A percentile compares a stretch with the other conserved stretches of the same genome.
Conservation (phyloP, 2,113 vertebrate species). For the Cebus imitator region DNA sequence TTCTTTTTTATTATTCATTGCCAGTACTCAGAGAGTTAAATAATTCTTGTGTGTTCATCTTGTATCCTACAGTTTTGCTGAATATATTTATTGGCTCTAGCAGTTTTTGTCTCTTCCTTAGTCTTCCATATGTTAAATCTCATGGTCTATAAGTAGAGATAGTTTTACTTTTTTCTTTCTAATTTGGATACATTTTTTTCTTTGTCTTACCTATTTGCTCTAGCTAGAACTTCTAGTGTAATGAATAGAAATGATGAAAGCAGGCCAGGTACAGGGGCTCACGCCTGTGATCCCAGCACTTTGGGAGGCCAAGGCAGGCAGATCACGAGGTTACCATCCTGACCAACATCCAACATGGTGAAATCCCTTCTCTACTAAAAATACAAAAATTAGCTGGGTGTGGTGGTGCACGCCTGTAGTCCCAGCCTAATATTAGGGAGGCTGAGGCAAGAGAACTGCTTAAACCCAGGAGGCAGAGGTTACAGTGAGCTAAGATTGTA, state of each 20-base stretch:
- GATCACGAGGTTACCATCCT: too few relatives aligned
- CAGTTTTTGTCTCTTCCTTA: not conserved
- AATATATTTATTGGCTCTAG: not conserved
- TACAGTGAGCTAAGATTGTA: too few relatives aligned
- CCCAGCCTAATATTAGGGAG: too few relatives aligned
- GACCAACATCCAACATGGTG: too few relatives aligned
- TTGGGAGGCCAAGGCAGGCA: too few relatives aligned
- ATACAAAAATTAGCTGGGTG: too few relatives aligned
- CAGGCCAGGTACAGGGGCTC: not conserved
- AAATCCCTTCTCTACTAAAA: too few relatives aligned
- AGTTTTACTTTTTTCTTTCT: not conserved
- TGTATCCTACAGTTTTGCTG: not conserved
- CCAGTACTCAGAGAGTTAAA: not conserved
- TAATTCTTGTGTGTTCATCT: not conserved
- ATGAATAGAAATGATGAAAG: not conserved
- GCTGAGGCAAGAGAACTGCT: too few relatives aligned
- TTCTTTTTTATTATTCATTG: not conserved
- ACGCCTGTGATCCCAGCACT: too few relatives aligned
- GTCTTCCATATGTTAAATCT: not conserved
- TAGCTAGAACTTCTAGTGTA: not conserved
- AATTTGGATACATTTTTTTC: not conserved
- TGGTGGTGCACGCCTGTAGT: too few relatives aligned
- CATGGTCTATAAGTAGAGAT: not conserved
- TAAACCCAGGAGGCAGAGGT: too few relatives aligned
- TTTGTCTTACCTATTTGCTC: not conserved